These are phyloP conservation scores for Ceramica pisi DNA, from an alignment of 2,888 invertebrate genomes.

Conservation along the genomic window DNA sequence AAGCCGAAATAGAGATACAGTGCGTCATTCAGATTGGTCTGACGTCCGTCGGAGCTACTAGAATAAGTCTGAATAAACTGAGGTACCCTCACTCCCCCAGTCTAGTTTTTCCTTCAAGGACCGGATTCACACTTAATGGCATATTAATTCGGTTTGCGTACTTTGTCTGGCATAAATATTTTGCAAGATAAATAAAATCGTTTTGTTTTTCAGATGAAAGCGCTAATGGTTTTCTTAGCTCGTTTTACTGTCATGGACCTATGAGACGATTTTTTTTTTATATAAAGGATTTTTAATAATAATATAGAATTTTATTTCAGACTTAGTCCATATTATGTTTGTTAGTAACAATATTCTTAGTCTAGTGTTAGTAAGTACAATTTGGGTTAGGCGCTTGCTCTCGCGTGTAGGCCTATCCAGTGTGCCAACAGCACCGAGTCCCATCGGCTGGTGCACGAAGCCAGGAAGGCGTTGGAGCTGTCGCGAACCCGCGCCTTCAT, in stretches of 20 bases:
- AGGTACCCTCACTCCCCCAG: conserved; percentile 6
- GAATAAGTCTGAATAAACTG: conserved; percentile 25
- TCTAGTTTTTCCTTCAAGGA: conserved; percentile 19
- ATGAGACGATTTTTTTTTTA: neutral
- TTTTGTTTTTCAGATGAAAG: neutral
- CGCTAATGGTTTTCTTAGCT: neutral
- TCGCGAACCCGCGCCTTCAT: no score
- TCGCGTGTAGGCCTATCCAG: no score
- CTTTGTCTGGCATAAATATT: conserved; percentile 21
- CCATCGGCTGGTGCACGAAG: no score
- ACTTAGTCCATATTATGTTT: no score
- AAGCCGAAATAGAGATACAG: conserved; percentile 33
- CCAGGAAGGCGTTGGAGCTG: no score
- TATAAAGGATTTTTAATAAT: no score
- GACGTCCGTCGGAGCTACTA: conserved; percentile 32
- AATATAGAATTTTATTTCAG: no score
- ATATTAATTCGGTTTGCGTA: conserved; percentile 38
- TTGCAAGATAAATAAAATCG: conserved; percentile 7
- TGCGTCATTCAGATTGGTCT: conserved; percentile 24
- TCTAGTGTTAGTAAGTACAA: no score
- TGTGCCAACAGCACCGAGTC: no score
- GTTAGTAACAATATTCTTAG: no score
- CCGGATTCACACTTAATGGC: conserved; percentile 20
- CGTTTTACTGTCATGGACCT: neutral
- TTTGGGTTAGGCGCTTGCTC: no score